These are phyloP conservation scores for Otus scops DNA, from an alignment of 2,797 vertebrate genomes.

Conservation along the genomic window DNA sequence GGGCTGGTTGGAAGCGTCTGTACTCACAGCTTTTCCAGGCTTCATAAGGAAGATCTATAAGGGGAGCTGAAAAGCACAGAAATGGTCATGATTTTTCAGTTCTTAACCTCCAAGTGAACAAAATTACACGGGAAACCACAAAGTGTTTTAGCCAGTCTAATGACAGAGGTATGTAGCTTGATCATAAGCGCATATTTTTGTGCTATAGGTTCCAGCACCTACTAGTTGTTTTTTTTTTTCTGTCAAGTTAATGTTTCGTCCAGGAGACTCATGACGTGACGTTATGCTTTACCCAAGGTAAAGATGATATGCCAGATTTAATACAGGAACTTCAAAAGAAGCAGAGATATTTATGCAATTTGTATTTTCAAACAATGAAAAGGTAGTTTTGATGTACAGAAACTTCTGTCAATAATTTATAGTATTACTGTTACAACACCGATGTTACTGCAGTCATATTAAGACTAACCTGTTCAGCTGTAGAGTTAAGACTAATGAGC, in stretches of 20 bases:
- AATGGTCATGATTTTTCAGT: rapidly evolving
- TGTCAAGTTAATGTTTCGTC: background rate
- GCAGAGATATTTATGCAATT: rapidly evolving
- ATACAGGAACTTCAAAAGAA: background rate
- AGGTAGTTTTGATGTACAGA: rapidly evolving
- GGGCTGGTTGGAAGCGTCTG: background rate
- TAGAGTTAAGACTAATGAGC: background rate
- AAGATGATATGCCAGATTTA: background rate
- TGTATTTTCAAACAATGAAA: background rate
- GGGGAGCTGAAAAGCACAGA: background rate
- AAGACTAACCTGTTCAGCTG: background rate
- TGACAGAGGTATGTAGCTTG: background rate
- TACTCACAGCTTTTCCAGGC: background rate
- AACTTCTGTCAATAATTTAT: background rate
- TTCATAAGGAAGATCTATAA: background rate
- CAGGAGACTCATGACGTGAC: rapidly evolving
- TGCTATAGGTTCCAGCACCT: background rate
- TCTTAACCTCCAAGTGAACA: background rate
- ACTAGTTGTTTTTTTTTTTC: background rate
- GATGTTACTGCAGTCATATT: rapidly evolving
- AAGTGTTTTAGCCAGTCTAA: rapidly evolving
- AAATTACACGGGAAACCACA: background rate
- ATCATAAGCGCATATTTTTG: background rate
- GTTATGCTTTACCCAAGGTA: rapidly evolving
- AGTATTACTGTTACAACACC: rapidly evolving